A percentile compares a stretch with the other conserved stretches of the same genome.
Conservation (phyloP, 2,888 invertebrate genomes). For the Andrena praecox region DNA sequence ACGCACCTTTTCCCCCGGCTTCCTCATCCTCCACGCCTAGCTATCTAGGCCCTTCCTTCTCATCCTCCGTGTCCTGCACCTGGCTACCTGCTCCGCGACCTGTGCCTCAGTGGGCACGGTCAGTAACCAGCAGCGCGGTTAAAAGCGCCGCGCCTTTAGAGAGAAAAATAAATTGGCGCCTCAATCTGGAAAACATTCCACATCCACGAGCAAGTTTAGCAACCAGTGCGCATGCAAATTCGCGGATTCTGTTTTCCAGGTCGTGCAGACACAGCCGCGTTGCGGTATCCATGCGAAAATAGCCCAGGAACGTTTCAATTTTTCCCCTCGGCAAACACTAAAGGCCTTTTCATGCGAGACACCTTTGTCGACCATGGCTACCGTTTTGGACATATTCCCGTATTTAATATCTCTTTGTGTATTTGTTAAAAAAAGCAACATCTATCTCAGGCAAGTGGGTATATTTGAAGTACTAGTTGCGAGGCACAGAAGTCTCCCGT, state of each 20-base stretch:
- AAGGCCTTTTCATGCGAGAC: background rate
- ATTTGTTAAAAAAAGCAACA: no score
- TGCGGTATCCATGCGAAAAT: background rate
- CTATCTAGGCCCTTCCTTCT: slow-evolving; percentile 55
- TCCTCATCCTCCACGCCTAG: slow-evolving; percentile 51
- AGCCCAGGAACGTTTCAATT: background rate
- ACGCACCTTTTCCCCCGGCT: slow-evolving; percentile 44
- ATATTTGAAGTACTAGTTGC: no score
- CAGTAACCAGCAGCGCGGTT: slow-evolving; percentile 59
- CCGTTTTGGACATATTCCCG: no score
- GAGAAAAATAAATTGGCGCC: slow-evolving; percentile 53
- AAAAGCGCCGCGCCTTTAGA: slow-evolving; percentile 62
- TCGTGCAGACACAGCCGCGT: background rate
- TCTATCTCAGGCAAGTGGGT: no score
- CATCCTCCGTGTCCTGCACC: slow-evolving; percentile 75
- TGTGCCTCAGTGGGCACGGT: slow-evolving; percentile 65
- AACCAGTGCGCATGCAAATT: background rate
- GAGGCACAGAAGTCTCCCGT: no score
- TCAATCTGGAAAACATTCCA: slow-evolving; percentile 51
- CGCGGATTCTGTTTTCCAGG: background rate
- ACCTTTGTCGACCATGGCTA: no score
- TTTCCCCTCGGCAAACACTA: background rate
- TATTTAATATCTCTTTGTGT: no score
- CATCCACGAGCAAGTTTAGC: slow-evolving; percentile 26
- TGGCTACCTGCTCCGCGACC: slow-evolving; percentile 78